A percentile compares a stretch with the other conserved stretches of the same genome.
These are phyloP conservation scores for Carassius gibelio DNA, from an alignment of 2,113 vertebrate species.

Conservation along the genomic window DNA sequence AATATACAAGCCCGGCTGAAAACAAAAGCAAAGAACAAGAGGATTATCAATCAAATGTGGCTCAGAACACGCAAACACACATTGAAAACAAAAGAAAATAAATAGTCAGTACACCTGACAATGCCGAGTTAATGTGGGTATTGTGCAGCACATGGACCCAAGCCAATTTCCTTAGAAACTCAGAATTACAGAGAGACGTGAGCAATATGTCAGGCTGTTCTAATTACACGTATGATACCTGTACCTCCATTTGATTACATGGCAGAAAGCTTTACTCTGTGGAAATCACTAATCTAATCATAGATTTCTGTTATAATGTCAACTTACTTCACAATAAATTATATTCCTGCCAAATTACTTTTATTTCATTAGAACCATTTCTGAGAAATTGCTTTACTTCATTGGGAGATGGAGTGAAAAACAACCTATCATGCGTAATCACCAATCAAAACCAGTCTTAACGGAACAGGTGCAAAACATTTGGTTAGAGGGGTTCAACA, in stretches of 20 bases:
- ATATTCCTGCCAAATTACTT: neutral
- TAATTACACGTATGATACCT: neutral
- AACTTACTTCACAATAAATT: neutral
- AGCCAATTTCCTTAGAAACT: slow-evolving; percentile 60
- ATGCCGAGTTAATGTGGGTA: slow-evolving; percentile 61
- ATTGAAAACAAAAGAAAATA: slow-evolving; percentile 72
- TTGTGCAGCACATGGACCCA: slow-evolving; percentile 64
- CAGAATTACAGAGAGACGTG: slow-evolving; percentile 55
- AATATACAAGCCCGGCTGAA: slow-evolving; percentile 68
- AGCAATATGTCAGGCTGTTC: slow-evolving; percentile 65
- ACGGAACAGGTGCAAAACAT: neutral
- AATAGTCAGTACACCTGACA: slow-evolving; percentile 68
- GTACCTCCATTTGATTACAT: slow-evolving; percentile 18
- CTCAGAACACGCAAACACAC: slow-evolving; percentile 57
- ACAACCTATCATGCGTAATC: neutral
- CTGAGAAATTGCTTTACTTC: neutral
- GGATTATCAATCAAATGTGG: slow-evolving; percentile 68
- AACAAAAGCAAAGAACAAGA: slow-evolving; percentile 71
- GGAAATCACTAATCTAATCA: neutral
- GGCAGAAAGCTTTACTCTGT: neutral
- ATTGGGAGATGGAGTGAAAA: neutral
- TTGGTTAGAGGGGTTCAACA: neutral
- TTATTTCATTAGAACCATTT: neutral
- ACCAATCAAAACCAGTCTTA: neutral
- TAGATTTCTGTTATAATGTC: neutral